Conservation (phyloP, 2,113 vertebrate genomes). For the human (Homo sapiens) region GRCh38 chr6:91909001-91909500, state of each 20-base stretch:
- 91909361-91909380: conserved; percentile 58
- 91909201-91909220: background rate
- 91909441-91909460: conserved; percentile 59
- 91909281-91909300: conserved; percentile 13
- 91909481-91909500: conserved; percentile 52
- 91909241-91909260: background rate
- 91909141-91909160: background rate
- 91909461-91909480: background rate
- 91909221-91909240: background rate
- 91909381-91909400: conserved; percentile 52
- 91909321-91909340: conserved; percentile 1
- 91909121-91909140: background rate
- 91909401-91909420: conserved; percentile 45
- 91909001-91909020: background rate
- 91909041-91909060: background rate
- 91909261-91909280: background rate
- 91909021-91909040: background rate
- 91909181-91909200: background rate
- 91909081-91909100: background rate
- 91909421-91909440: conserved; percentile 54
- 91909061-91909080: background rate
- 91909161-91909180: background rate
- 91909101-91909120: background rate
- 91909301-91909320: conserved; percentile 51
- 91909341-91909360: background rate